phyloP scores from a whole-genome alignment of 2,797 vertebrate genomes.

The Cuculus canorus region DNA sequence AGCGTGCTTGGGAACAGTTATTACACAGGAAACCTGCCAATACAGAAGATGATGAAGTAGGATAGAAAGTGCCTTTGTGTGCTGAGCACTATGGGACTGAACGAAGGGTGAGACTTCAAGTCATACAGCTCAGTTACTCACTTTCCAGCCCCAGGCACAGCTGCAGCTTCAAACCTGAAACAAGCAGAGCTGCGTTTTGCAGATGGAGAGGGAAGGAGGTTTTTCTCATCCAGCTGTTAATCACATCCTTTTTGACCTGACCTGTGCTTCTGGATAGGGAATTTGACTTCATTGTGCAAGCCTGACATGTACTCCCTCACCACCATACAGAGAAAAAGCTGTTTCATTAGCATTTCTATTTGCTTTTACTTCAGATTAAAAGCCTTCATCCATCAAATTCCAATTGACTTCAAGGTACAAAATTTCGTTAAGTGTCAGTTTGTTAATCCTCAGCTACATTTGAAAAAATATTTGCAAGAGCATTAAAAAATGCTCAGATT shows the following conservation, averaged over 20 bases:
- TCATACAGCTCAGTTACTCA: not conserved
- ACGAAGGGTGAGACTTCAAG: not conserved
- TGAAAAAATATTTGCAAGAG: not conserved
- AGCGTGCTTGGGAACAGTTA: not conserved
- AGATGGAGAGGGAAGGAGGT: not conserved
- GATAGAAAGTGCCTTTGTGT: not conserved
- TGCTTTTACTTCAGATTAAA: not conserved
- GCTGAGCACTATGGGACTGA: not conserved
- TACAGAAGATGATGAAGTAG: not conserved
- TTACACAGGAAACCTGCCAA: not conserved
- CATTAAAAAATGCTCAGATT: not conserved
- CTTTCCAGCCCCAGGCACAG: not conserved
- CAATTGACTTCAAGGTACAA: not conserved
- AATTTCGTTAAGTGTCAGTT: not conserved
- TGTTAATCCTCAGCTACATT: not conserved
- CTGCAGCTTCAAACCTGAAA: not conserved
- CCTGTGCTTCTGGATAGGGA: not conserved
- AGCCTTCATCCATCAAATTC: not conserved
- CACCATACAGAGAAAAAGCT: not conserved
- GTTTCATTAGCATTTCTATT: not conserved
- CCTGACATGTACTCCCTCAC: not conserved
- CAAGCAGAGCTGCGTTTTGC: not conserved
- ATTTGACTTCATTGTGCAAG: not conserved
- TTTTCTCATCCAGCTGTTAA: slow-evolving; percentile 1
- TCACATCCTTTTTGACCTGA: not conserved